These are phyloP conservation scores for Homarus americanus DNA, from an alignment of 1,140 invertebrate genomes.

Conservation along the genomic window DNA sequence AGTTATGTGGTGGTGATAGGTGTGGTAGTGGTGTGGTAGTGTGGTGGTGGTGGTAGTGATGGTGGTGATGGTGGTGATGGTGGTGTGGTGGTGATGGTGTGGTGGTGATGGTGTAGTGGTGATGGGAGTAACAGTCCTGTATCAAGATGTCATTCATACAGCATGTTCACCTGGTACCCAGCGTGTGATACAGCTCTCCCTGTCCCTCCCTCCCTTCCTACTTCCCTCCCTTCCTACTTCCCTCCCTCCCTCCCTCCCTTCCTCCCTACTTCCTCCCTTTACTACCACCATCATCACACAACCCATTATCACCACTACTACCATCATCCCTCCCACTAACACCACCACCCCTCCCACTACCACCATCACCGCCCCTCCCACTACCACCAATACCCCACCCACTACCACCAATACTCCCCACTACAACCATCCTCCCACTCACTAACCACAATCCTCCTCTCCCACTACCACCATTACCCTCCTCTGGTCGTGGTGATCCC, in stretches of 20 bases:
- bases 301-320: too few relatives aligned
- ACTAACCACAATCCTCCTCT: too few relatives aligned
- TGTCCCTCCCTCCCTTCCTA: not conserved
- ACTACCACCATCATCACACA: not conserved
- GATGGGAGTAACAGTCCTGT: too few relatives aligned
- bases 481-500: not conserved
- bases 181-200: too few relatives aligned
- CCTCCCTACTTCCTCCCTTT: not conserved
- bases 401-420: not conserved
- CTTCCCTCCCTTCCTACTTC: not conserved
- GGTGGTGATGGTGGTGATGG: too few relatives aligned
- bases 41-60: too few relatives aligned
- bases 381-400: not conserved
- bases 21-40: too few relatives aligned
- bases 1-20: too few relatives aligned
- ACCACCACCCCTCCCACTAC: not conserved
- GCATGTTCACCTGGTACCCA: too few relatives aligned
- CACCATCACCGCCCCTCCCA: not conserved
- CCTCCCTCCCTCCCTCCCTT: conserved; percentile 11
- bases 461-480: not conserved
- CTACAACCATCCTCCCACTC: not conserved
- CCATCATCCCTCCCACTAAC: not conserved
- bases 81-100: too few relatives aligned
- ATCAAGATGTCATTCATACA: too few relatives aligned
- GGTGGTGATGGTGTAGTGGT: too few relatives aligned